These are phyloP conservation scores for Varroa destructor DNA, from an alignment of 1,140 invertebrate species.

Conservation along the genomic window DNA sequence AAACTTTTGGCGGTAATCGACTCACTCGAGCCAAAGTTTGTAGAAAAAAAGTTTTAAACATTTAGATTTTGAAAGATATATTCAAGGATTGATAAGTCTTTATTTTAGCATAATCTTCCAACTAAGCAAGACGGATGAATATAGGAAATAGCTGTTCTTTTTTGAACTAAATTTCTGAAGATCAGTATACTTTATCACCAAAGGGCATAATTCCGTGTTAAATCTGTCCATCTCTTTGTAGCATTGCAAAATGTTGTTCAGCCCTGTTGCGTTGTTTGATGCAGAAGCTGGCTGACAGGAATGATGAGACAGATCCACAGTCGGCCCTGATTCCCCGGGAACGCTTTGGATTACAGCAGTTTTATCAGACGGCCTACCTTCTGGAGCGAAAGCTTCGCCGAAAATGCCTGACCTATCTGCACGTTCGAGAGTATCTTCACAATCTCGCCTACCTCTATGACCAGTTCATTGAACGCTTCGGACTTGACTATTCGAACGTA, in stretches of 20 bases:
- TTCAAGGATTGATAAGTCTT: too few species aligned
- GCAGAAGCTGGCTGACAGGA: conserved; percentile 8
- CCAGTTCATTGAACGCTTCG: background rate
- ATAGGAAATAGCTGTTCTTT: too few species aligned
- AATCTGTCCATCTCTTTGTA: background rate
- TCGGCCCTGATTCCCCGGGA: background rate
- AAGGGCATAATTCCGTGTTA: too few species aligned
- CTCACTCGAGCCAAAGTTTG: conserved; percentile 2
- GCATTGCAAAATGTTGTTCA: conserved; percentile 1
- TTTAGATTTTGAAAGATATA: too few species aligned
- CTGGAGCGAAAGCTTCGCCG: conserved; percentile 18
- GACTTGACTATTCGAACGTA: background rate
- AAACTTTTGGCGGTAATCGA: background rate
- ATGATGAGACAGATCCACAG: background rate
- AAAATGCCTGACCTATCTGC: conserved; percentile 7
- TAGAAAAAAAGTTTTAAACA: too few species aligned
- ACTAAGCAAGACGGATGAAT: too few species aligned
- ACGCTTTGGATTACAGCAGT: background rate
- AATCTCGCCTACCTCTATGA: conserved; percentile 10
- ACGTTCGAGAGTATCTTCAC: conserved; percentile 3
- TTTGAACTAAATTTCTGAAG: too few species aligned
- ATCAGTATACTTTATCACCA: too few species aligned
- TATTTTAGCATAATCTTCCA: too few species aligned
- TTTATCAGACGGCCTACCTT: conserved; percentile 23
- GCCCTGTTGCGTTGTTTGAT: conserved; percentile 18